A percentile compares a stretch with the other conserved stretches of the same genome.
Evolutionary conservation across 1,140 invertebrate species (phyloP).

Genomic region (Drosophila pachea): DNA sequence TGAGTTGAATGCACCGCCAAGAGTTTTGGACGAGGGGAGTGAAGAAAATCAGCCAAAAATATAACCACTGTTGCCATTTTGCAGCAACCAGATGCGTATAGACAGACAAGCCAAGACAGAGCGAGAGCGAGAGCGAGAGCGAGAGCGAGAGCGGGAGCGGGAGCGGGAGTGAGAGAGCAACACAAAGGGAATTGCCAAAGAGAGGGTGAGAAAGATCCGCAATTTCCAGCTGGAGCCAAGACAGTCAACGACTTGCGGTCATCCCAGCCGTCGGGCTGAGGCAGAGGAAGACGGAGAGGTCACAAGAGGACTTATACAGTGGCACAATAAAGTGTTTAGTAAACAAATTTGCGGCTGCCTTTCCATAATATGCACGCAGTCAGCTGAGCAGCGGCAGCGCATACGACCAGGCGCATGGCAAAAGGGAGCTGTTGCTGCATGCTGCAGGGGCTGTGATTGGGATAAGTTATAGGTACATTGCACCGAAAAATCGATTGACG

Average conservation of each 20-base stretch:
- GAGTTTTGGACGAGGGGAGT: slow-evolving; percentile 32
- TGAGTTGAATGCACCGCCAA: slow-evolving; percentile 67
- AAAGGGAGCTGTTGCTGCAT: neutral
- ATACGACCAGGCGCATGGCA: neutral
- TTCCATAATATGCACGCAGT: slow-evolving; percentile 69
- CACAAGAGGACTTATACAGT: slow-evolving; percentile 50
- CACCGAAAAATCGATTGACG: slow-evolving; percentile 75
- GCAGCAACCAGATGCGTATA: slow-evolving; percentile 27
- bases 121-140: neutral
- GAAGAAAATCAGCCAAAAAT: slow-evolving; percentile 21
- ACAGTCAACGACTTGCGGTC: slow-evolving; percentile 65
- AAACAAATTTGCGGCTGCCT: slow-evolving; percentile 74
- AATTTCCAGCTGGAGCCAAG: slow-evolving; percentile 25
- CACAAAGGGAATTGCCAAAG: slow-evolving; percentile 4
- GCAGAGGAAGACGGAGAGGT: neutral
- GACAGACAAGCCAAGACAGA: slow-evolving; percentile 6
- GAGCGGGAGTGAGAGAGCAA: slow-evolving; percentile 17
- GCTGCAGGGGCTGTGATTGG: neutral
- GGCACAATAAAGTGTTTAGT: slow-evolving; percentile 77
- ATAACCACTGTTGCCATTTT: slow-evolving; percentile 52
- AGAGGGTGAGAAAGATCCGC: slow-evolving; percentile 12
- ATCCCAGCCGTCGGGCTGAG: slow-evolving; percentile 11
- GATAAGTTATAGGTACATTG: slow-evolving; percentile 72
- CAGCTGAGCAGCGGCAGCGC: slow-evolving; percentile 43
- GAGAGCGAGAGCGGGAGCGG: slow-evolving; percentile 20